Conservation (phyloP, 1,140 invertebrate species). For the Trichogramma pretiosum region DNA sequence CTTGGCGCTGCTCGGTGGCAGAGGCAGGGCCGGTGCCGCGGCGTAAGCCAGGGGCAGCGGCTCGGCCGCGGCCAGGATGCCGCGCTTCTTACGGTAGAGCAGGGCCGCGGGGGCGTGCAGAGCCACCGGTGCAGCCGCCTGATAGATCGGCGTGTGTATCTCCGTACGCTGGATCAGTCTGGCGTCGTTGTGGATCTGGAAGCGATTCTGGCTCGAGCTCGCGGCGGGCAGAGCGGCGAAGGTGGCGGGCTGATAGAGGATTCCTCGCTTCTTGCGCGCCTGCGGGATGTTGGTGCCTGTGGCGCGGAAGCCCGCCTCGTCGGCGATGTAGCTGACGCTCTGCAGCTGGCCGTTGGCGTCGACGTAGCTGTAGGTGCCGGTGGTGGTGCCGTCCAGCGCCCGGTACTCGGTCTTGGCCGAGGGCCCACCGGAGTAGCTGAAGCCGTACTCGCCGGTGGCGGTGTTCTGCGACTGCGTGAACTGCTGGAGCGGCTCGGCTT, state of each 20-base stretch:
- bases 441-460: constrained; percentile 49
- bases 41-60: not conserved
- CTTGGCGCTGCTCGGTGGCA: not conserved
- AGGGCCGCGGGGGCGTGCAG: not conserved
- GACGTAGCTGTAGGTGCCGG: constrained; percentile 61
- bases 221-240: not conserved
- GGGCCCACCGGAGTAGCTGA: constrained; percentile 57
- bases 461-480: constrained; percentile 7
- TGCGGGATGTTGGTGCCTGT: constrained; percentile 56
- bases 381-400: constrained; percentile 57
- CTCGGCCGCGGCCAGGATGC: not conserved
- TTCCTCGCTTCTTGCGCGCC: constrained; percentile 9
- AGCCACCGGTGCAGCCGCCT: not conserved
- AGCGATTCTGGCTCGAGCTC: constrained; percentile 9
- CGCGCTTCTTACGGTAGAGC: constrained; percentile 1
- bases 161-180: not conserved
- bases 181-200: constrained; percentile 11
- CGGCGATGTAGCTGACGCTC: constrained; percentile 57
- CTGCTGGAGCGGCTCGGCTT: not conserved
- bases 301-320: constrained; percentile 59
- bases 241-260: not conserved
- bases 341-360: constrained; percentile 60
- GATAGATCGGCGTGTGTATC: not conserved
- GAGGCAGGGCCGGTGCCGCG: not conserved
- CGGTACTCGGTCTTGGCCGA: constrained; percentile 58